Percentiles rank a stretch among this genome's conserved stretches.
Conservation (phyloP, 2,797 vertebrate species). For the Tapera naevia region DNA sequence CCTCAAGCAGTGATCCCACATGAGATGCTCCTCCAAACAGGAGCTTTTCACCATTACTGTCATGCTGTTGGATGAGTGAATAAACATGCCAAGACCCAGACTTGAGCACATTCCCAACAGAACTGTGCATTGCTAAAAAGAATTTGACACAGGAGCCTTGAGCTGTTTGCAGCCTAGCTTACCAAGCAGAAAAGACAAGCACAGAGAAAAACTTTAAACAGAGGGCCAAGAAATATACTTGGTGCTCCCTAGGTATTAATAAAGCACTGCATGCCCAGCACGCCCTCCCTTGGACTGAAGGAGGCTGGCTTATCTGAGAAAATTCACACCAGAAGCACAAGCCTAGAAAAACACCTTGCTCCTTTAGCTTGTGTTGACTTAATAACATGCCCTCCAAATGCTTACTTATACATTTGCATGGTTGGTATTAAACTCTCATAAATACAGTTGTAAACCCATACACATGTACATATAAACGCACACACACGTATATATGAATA, state of each 20-base stretch:
- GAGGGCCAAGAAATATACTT: background rate
- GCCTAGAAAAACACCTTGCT: background rate
- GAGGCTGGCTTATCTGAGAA: background rate
- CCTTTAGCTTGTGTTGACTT: background rate
- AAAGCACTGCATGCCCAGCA: background rate
- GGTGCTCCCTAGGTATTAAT: background rate
- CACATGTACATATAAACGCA: background rate
- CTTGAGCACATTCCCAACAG: background rate
- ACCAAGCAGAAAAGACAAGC: background rate
- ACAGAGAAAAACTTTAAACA: background rate
- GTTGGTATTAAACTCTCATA: background rate
- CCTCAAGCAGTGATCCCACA: background rate
- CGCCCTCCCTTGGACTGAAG: accelerated
- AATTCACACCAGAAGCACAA: background rate
- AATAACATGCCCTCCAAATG: background rate
- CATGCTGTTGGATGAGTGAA: background rate
- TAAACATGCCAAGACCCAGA: background rate
- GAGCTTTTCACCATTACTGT: background rate
- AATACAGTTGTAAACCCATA: background rate
- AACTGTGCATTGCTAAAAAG: background rate
- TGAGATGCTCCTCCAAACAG: background rate
- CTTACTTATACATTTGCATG: background rate
- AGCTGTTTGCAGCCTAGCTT: background rate
- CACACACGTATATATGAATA: accelerated
- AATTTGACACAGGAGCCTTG: background rate